A percentile compares a stretch with the other conserved stretches of the same genome.
phyloP scores from a whole-genome alignment of 2,797 vertebrate genomes.

The Bradypus variegatus region DNA sequence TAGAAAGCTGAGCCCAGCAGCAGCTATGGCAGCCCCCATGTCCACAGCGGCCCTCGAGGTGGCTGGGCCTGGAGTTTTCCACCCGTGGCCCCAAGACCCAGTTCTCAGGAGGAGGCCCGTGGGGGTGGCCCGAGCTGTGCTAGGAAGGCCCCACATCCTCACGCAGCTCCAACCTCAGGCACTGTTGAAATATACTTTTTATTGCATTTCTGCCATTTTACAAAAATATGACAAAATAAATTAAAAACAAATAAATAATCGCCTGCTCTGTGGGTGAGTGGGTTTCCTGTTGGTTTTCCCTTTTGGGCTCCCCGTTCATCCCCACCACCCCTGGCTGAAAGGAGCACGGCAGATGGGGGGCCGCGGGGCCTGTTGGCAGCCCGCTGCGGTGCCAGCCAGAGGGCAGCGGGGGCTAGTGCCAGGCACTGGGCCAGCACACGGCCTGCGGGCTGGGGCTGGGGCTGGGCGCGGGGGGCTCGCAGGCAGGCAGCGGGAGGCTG shows the following conservation, averaged over 20 bases:
- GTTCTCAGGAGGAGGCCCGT: not conserved
- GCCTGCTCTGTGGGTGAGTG: constrained; percentile 71
- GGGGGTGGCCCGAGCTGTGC: not conserved
- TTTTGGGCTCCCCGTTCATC: not conserved
- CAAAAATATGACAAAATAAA: constrained; percentile 99
- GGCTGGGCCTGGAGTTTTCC: not conserved
- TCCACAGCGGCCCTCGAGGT: not conserved
- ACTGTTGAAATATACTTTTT: constrained; percentile 80
- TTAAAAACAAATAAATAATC: constrained; percentile 97
- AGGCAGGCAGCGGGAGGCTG: constrained; percentile 41
- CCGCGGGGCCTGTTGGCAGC: not conserved
- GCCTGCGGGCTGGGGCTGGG: constrained; percentile 58
- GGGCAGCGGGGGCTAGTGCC: constrained; percentile 42
- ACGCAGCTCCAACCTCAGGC: constrained; percentile 25
- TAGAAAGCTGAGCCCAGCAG: not conserved
- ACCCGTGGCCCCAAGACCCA: constrained; percentile 18
- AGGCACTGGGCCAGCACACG: constrained; percentile 61
- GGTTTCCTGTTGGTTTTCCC: constrained; percentile 72
- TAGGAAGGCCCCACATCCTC: not conserved
- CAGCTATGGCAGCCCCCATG: not conserved
- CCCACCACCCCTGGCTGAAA: not conserved
- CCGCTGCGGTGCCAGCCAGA: not conserved
- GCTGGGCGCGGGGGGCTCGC: not conserved
- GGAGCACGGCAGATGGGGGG: constrained; percentile 25
- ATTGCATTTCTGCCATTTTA: constrained; percentile 96